Evolutionary conservation across 2,797 vertebrate genomes (phyloP).

Genomic region (Sphaeramia orbicularis): DNA sequence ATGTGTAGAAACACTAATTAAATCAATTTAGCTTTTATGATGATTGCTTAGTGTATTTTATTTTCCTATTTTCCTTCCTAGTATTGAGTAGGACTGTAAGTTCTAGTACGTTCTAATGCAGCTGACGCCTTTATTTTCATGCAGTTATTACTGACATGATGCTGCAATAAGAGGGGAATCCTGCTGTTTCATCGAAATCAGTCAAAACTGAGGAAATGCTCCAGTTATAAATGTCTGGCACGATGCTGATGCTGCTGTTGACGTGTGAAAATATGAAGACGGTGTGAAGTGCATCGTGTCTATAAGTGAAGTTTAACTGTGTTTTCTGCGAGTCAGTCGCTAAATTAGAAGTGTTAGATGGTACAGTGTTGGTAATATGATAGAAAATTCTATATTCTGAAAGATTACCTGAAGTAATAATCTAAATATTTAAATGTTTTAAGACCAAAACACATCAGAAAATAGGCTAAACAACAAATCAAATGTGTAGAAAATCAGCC

Average conservation of each 20-base stretch:
- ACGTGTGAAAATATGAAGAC: neutral
- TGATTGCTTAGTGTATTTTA: slow-evolving; percentile 8
- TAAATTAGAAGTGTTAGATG: too few relatives aligned
- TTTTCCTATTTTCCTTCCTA: neutral
- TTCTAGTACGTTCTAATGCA: neutral
- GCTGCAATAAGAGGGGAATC: neutral
- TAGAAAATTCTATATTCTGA: too few relatives aligned
- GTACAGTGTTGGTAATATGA: too few relatives aligned
- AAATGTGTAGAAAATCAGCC: too few relatives aligned
- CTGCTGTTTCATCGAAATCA: slow-evolving; percentile 2
- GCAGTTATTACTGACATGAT: neutral
- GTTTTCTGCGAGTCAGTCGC: too few relatives aligned
- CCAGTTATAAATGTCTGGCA: neutral
- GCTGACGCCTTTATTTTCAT: neutral
- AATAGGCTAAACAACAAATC: too few relatives aligned
- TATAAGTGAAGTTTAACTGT: too few relatives aligned
- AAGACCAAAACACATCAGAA: too few relatives aligned
- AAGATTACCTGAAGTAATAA: too few relatives aligned
- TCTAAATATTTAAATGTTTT: too few relatives aligned
- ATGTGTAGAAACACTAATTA: slow-evolving; percentile 38
- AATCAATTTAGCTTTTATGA: slow-evolving; percentile 12
- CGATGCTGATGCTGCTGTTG: neutral
- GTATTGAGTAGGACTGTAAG: neutral
- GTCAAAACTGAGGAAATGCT: slow-evolving; percentile 7
- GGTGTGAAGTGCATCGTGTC: too few relatives aligned